Percentiles rank a stretch among this genome's conserved stretches.
Conservation (phyloP, 1,140 invertebrate genomes). For the Cephus cinctus region DNA sequence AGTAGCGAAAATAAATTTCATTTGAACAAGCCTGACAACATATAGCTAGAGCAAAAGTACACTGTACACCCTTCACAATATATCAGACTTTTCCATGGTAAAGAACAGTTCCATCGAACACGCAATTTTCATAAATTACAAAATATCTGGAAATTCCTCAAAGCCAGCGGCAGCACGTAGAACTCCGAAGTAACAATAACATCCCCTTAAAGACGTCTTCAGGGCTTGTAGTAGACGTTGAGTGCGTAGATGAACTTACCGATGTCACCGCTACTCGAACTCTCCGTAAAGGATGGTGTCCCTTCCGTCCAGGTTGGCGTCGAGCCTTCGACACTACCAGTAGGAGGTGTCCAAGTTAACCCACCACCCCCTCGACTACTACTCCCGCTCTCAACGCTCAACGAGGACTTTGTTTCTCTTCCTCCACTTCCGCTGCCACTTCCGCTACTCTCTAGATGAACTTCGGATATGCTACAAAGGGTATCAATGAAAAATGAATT, state of each 20-base stretch:
- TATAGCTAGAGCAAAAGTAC: too few species aligned
- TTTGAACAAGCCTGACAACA: too few species aligned
- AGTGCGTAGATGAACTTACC: slow-evolving; percentile 62
- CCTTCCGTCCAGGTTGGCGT: slow-evolving; percentile 98
- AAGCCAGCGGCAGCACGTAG: too few species aligned
- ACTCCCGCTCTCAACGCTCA: slow-evolving; percentile 66
- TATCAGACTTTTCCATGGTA: too few species aligned
- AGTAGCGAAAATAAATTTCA: too few species aligned
- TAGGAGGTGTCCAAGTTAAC: slow-evolving; percentile 81
- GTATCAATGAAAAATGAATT: slow-evolving; percentile 5
- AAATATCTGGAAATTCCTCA: too few species aligned
- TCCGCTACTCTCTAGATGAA: slow-evolving; percentile 53
- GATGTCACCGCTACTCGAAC: slow-evolving; percentile 89
- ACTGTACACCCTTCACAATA: too few species aligned
- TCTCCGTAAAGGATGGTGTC: slow-evolving; percentile 95
- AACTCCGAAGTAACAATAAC: too few species aligned
- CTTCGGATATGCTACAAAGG: slow-evolving; percentile 47
- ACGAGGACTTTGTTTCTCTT: slow-evolving; percentile 66
- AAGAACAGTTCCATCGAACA: too few species aligned
- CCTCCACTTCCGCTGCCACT: slow-evolving; percentile 52
- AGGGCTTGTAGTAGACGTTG: slow-evolving; percentile 39
- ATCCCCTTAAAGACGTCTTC: not conserved
- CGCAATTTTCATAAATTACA: too few species aligned
- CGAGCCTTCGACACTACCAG: slow-evolving; percentile 81
- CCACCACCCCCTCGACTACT: slow-evolving; percentile 61